Percentiles rank a stretch among this genome's conserved stretches.
phyloP scores from a whole-genome alignment of 2,888 invertebrate species.

The Physocephala rufipes region DNA sequence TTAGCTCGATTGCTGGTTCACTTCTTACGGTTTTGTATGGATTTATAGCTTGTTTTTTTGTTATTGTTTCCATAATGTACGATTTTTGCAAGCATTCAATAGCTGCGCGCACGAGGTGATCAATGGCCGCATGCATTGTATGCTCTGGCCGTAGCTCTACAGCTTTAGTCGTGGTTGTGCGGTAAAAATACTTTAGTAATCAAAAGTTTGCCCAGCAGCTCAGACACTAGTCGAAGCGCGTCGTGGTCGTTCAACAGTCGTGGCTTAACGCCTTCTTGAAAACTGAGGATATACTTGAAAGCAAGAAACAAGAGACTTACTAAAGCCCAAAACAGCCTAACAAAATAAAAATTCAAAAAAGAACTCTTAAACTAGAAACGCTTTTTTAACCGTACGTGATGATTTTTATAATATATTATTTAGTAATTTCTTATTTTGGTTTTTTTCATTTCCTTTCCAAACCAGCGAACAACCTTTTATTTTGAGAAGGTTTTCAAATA shows the following conservation, averaged over 20 bases:
- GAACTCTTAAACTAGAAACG: slow-evolving; percentile 13
- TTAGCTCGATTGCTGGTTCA: background rate
- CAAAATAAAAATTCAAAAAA: slow-evolving; percentile 1
- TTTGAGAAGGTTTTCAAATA: slow-evolving; percentile 8
- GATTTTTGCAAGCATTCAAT: background rate
- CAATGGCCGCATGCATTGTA: no score
- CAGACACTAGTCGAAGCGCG: slow-evolving; percentile 57
- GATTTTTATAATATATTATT: slow-evolving; percentile 2
- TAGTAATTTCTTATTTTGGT: slow-evolving; percentile 20
- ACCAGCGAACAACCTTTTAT: slow-evolving; percentile 2
- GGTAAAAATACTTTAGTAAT: slow-evolving; percentile 66
- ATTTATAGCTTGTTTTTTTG: background rate
- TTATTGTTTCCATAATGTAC: background rate
- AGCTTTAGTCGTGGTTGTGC: slow-evolving; percentile 65
- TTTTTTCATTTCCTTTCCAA: background rate
- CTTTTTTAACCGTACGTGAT: slow-evolving; percentile 43
- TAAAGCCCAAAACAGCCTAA: slow-evolving; percentile 26
- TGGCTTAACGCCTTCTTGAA: slow-evolving; percentile 43
- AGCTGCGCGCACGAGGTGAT: background rate
- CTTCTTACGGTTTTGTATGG: background rate
- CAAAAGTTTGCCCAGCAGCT: slow-evolving; percentile 64
- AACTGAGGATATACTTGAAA: slow-evolving; percentile 43
- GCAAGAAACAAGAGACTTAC: slow-evolving; percentile 29
- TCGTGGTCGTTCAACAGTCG: slow-evolving; percentile 40
- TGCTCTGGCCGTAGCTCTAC: slow-evolving; percentile 7